Conservation (phyloP, 2,113 vertebrate species). For the Amblyopsis rosae region DNA sequence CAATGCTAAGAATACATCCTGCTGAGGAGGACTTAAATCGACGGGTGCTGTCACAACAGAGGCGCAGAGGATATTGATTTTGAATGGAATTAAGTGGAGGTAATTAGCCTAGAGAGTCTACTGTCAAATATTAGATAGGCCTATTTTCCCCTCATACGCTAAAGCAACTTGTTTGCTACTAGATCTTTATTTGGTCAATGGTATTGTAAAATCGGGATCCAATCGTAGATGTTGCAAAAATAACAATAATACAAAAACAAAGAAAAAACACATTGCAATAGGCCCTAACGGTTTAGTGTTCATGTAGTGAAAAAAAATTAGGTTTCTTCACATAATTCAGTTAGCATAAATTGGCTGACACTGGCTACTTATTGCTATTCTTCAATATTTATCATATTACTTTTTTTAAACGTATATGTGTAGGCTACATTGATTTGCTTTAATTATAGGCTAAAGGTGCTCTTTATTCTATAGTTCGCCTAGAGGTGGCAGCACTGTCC, state of each 20-base stretch:
- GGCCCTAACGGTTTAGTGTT: not conserved
- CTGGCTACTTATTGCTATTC: not conserved
- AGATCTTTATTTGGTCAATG: no score
- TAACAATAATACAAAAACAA: not conserved
- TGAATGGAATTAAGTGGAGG: conserved; percentile 29
- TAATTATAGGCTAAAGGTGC: not conserved
- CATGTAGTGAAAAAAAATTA: no score
- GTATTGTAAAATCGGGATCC: no score
- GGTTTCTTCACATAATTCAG: not conserved
- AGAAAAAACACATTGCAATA: no score
- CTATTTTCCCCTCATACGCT: conserved; percentile 4
- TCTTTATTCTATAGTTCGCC: conserved; percentile 13
- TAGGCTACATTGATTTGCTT: not conserved
- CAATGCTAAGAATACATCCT: conserved; percentile 77
- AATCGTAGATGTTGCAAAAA: no score
- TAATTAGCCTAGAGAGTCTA: not conserved
- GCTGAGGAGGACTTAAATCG: conserved; percentile 68
- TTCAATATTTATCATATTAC: not conserved
- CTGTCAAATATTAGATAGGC: no score
- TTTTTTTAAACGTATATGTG: not conserved
- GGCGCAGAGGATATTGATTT: conserved; percentile 29
- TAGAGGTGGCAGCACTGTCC: conserved; percentile 62
- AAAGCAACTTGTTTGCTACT: not conserved
- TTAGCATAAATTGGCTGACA: not conserved
- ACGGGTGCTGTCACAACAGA: conserved; percentile 45